Conservation (phyloP, 1,140 invertebrate genomes). For the Solen grandis region DNA sequence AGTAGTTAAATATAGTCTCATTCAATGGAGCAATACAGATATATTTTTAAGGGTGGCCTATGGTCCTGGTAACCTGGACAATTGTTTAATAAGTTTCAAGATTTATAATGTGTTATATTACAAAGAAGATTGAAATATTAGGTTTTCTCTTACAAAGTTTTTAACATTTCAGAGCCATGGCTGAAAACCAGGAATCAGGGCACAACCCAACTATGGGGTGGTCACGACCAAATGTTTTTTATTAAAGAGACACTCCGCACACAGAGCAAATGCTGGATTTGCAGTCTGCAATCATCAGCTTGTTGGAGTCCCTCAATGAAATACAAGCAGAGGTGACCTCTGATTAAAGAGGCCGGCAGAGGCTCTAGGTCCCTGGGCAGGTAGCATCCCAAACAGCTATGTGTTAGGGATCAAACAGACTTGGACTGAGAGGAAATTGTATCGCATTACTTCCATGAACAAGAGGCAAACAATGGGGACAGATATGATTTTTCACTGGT, state of each 20-base stretch:
- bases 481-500: too few species aligned
- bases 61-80: not conserved
- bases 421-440: too few species aligned
- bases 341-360: constrained; percentile 6
- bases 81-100: not conserved
- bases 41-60: too few species aligned
- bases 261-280: constrained; percentile 1
- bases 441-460: too few species aligned
- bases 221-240: not conserved
- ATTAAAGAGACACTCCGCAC: not conserved
- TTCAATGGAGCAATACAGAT: not conserved
- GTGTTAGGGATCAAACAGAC: not conserved
- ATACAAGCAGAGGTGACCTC: too few species aligned
- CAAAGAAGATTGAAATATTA: not conserved
- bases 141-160: not conserved
- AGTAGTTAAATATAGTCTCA: not conserved
- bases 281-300: too few species aligned
- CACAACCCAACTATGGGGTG: too few species aligned
- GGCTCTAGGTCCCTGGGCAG: not conserved
- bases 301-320: constrained; percentile 39
- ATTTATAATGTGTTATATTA: not conserved
- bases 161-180: not conserved
- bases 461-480: not conserved
- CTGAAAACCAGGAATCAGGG: too few species aligned
- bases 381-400: constrained; percentile 2